Conservation (phyloP, 2,797 vertebrate species). For the Coluber constrictor region DNA sequence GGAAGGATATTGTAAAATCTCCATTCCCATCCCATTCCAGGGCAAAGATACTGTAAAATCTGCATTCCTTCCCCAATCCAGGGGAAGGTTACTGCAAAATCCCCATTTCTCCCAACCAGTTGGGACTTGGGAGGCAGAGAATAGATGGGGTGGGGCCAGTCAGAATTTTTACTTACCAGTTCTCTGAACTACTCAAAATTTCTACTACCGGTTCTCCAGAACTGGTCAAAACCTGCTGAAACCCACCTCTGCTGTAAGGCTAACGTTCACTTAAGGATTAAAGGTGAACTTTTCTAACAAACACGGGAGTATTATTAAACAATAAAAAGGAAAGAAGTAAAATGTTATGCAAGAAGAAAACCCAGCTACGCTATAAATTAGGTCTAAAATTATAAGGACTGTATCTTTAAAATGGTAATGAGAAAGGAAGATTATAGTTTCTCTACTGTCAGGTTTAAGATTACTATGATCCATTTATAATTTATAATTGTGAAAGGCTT, state of each 20-base stretch:
- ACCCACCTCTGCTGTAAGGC: neutral
- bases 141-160: too few species aligned
- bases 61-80: too few species aligned
- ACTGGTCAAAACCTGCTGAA: too few species aligned
- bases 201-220: too few species aligned
- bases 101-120: too few species aligned
- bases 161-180: too few species aligned
- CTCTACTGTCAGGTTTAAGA: conserved; percentile 34
- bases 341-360: neutral
- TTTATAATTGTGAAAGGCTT: conserved; percentile 40
- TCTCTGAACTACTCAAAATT: too few species aligned
- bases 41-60: too few species aligned
- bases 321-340: neutral
- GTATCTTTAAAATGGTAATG: neutral
- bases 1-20: too few species aligned
- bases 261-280: conserved; percentile 25
- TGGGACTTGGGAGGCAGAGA: too few species aligned
- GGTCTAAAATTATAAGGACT: neutral
- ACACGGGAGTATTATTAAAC: neutral
- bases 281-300: conserved; percentile 13
- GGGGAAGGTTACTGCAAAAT: too few species aligned
- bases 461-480: conserved; percentile 46
- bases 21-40: too few species aligned
- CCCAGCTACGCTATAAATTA: neutral
- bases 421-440: conserved; percentile 24